phyloP scores from a whole-genome alignment of 2,113 vertebrate species.

The Neotoma lepida region DNA sequence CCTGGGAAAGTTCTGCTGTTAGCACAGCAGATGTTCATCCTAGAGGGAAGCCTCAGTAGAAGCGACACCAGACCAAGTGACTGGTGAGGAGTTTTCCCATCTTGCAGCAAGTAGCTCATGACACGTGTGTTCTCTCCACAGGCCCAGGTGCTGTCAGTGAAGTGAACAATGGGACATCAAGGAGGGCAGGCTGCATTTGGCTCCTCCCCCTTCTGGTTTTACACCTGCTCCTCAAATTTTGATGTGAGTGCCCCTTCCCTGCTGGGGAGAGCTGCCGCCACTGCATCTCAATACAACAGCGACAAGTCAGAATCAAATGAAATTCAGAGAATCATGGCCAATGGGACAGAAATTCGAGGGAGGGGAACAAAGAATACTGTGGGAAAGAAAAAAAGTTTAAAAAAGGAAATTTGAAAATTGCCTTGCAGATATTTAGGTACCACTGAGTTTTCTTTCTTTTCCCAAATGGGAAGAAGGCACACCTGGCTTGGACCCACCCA shows the following conservation, averaged over 20 bases:
- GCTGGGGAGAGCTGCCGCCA: slow-evolving; percentile 64
- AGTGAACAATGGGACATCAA: slow-evolving; percentile 88
- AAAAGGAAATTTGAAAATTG: slow-evolving; percentile 77
- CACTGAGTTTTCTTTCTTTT: slow-evolving; percentile 78
- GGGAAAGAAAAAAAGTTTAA: slow-evolving; percentile 5
- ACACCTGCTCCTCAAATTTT: slow-evolving; percentile 91
- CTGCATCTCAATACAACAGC: slow-evolving; percentile 48
- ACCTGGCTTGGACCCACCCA: slow-evolving; percentile 52
- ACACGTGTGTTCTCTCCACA: slow-evolving; percentile 76
- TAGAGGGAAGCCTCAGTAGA: background rate
- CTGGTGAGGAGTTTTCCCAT: rapidly evolving
- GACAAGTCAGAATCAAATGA: slow-evolving; percentile 75
- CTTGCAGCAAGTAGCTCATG: background rate
- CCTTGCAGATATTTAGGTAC: slow-evolving; percentile 80
- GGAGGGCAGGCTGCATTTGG: slow-evolving; percentile 84
- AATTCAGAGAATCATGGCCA: slow-evolving; percentile 81
- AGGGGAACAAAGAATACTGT: slow-evolving; percentile 79
- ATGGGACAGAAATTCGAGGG: slow-evolving; percentile 82
- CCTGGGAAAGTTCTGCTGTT: background rate
- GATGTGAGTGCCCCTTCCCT: slow-evolving; percentile 81
- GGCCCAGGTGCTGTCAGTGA: slow-evolving; percentile 94
- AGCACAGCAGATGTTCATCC: background rate
- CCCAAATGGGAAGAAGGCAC: slow-evolving; percentile 33
- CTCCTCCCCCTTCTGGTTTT: slow-evolving; percentile 88
- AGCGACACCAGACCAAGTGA: background rate